Base-by-base conservation (phyloP, 2,113 vertebrate genomes). In the Acanthochromis polyacanthus region DNA sequence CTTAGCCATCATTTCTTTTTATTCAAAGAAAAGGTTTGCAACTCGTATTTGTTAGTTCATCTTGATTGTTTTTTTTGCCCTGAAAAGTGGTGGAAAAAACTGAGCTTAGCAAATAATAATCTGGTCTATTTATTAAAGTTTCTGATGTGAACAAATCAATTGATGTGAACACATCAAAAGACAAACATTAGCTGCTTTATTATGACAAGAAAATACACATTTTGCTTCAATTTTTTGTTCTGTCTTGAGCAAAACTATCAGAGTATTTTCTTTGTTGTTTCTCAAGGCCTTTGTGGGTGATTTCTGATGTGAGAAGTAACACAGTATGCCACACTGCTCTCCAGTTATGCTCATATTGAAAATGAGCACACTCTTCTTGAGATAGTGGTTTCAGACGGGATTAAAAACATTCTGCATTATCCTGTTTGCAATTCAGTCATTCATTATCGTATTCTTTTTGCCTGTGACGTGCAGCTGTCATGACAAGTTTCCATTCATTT, bases 401-500 rank as follows among this genome's bases (percentile, higher is more conserved):
- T 73, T 59, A 5, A 32, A 52, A 64, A 46, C 32, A 19, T 17
- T 38, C 23, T 22, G 3, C 16, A 48, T 8, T 36, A 36, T 36
- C 32, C 32, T 9, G 6, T 7, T 51, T 51, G 17, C n/a, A 3
- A 16, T 20, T 2, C 16, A 30, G 23, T 10, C 0, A 5, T 30
- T 75, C 4, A 8, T 19, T 36, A 1, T 57, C 52, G 32, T 36
- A 0, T 36, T 7, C 6, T 77, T 19, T 51, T 38, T 40, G 45
- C 20, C 10, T 62, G 4, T 50, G 28, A 59, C 14, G 3, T 36
- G 43, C 32, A 56, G 51, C 57, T 50, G 5, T 40, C 36, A 20
- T 65, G 81, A 80, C 78, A 84, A 68, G 71, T 67, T 61, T 64
- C 1, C 77, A 5, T 79, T 59, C 36, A 66, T 4, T 56, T 15